Percentiles rank a stretch among this genome's conserved stretches.
These are phyloP conservation scores for Drepanosiphum platanoidis DNA, from an alignment of 2,888 invertebrate species.

Conservation along the genomic window DNA sequence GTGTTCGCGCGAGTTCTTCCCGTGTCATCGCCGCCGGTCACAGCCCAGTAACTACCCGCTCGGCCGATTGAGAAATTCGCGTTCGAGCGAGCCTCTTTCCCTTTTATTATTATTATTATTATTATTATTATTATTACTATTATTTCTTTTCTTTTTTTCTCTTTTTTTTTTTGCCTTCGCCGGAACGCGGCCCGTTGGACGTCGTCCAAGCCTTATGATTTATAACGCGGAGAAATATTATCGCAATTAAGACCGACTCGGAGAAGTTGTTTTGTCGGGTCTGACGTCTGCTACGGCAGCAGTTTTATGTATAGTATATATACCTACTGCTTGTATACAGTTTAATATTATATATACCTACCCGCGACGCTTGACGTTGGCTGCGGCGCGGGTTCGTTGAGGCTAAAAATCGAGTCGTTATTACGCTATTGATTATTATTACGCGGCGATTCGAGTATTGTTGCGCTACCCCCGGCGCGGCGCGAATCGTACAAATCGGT, in stretches of 20 bases:
- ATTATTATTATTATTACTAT: no score
- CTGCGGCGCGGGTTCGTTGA: neutral
- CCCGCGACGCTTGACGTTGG: neutral
- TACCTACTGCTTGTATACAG: no score
- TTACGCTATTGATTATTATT: neutral
- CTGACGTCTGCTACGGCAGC: slow-evolving; percentile 18
- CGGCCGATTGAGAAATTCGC: slow-evolving; percentile 42
- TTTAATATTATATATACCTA: no score
- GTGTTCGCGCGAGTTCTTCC: neutral
- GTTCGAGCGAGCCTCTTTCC: neutral
- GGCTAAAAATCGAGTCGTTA: slow-evolving; percentile 7
- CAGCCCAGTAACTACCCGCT: neutral
- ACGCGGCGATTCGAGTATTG: neutral
- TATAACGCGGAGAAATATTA: slow-evolving; percentile 53
- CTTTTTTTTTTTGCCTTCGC: neutral
- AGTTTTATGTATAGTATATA: neutral
- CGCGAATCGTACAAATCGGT: no score
- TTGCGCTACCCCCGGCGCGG: neutral
- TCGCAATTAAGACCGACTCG: slow-evolving; percentile 55
- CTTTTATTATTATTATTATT: neutral
- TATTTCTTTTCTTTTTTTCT: neutral
- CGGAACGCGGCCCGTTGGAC: slow-evolving; percentile 22
- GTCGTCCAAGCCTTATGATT: slow-evolving; percentile 41
- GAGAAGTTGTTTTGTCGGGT: slow-evolving; percentile 59
- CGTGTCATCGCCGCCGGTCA: neutral